These are phyloP conservation scores for Paramormyrops hopkinsi DNA, from an alignment of 2,797 vertebrate genomes.

Conservation along the genomic window DNA sequence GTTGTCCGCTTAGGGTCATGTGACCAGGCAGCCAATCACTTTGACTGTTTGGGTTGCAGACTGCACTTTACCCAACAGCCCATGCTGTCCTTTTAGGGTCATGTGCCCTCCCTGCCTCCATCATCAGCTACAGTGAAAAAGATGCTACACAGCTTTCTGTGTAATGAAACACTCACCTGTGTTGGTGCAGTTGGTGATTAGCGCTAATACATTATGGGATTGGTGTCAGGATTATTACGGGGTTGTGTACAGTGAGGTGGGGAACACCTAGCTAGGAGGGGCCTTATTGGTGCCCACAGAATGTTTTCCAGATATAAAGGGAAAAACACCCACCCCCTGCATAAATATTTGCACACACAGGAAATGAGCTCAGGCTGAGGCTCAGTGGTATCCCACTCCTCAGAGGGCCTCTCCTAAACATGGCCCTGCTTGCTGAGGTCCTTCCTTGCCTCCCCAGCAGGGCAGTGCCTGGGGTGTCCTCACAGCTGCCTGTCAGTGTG, in stretches of 20 bases:
- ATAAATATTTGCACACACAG: background rate
- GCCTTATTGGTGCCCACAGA: background rate
- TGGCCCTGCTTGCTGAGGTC: background rate
- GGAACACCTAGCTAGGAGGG: background rate
- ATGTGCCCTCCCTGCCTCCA: background rate
- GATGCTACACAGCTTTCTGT: background rate
- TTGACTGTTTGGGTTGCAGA: background rate
- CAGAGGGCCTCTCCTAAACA: background rate
- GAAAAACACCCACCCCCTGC: conserved; percentile 4
- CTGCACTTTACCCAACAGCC: background rate
- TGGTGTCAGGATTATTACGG: background rate
- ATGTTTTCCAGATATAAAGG: background rate
- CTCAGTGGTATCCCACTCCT: background rate
- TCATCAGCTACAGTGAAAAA: background rate
- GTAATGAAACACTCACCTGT: background rate
- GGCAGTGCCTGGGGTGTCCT: background rate
- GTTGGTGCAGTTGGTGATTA: background rate
- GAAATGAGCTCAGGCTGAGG: background rate
- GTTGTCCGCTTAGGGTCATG: conserved; percentile 22
- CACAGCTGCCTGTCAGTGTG: background rate
- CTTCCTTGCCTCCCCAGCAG: background rate
- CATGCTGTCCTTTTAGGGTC: background rate
- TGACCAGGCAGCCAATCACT: background rate
- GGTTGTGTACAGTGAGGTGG: background rate
- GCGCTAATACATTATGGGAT: background rate